Evolutionary conservation across 1,140 invertebrate genomes (phyloP), one percentile per base, ranked within the genome.

Genomic region (Oedothorax gibbosus): DNA sequence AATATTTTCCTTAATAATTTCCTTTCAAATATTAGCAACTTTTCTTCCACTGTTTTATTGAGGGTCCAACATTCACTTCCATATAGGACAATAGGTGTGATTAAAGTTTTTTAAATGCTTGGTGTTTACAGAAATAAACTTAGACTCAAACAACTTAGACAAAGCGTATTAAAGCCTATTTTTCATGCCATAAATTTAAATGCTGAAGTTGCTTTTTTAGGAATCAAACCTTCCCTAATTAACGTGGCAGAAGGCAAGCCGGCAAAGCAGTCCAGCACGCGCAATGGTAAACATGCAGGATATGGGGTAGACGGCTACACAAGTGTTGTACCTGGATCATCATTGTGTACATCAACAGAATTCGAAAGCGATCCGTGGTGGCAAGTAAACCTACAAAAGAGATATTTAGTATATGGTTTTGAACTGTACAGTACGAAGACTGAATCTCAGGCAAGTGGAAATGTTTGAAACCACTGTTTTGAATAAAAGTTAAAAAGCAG

Each of bases 321-420:
- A 0, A 82, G 68, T 53, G 62, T 11, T 9, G 20, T 21, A 12
- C 15, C 62, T 54, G 35, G 53, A 49, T 20, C 64, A 7, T 64
- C 66, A 12, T 73, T 65, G 0, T 88, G 88, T 62, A 86, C 85
- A 0, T 65, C 87, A 7, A 88, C 88, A 0, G 86, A 86, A 56
- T 86, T 88, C 53, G 88, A 88, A 80, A 79, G 72, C n/a, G 88
- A 88, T 21, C 88, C 88, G 10, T 88, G 88, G 87, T 88, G 88
- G 88, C 80, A 88, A 79, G 87, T 88, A 3, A 85, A 88, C 69
- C 56, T 88, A 49, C 88, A 88, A 60, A 88, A 88, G 57, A 56
- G 81, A 21, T 86, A 87, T 60, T 51, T 87, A 7, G 83, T 88
- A 15, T 68, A 88, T 71, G 86, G 86, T 20, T 84, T 88, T 21